phyloP scores from a whole-genome alignment of 2,113 vertebrate species.

The Capreolus pygargus region DNA sequence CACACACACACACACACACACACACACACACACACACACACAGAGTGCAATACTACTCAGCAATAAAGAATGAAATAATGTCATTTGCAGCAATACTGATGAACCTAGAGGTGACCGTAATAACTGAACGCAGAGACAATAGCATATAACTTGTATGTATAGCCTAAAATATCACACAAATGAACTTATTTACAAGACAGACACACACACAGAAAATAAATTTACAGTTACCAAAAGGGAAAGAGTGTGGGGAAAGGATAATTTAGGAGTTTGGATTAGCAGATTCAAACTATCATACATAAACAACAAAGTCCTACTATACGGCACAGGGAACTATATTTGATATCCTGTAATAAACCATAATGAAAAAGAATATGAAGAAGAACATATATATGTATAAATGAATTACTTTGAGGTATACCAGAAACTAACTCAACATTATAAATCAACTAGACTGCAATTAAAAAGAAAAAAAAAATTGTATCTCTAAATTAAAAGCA shows the following conservation, averaged over 20 bases:
- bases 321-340: background rate
- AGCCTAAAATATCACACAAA: background rate
- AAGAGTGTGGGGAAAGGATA: background rate
- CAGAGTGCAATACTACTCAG: background rate
- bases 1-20: background rate
- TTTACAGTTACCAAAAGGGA: background rate
- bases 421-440: background rate
- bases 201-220: background rate
- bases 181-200: background rate
- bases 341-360: background rate
- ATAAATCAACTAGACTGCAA: background rate
- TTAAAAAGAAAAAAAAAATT: background rate
- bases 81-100: background rate
- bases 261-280: background rate
- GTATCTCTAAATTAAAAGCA: background rate
- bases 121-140: background rate
- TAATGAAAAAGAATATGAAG: background rate
- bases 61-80: background rate
- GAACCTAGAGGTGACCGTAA: background rate
- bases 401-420: background rate
- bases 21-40: background rate
- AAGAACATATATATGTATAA: background rate
- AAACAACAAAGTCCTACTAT: background rate
- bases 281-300: background rate
- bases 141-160: background rate